Conservation (phyloP, 2,888 invertebrate genomes). For the Metacarcinus magister region DNA sequence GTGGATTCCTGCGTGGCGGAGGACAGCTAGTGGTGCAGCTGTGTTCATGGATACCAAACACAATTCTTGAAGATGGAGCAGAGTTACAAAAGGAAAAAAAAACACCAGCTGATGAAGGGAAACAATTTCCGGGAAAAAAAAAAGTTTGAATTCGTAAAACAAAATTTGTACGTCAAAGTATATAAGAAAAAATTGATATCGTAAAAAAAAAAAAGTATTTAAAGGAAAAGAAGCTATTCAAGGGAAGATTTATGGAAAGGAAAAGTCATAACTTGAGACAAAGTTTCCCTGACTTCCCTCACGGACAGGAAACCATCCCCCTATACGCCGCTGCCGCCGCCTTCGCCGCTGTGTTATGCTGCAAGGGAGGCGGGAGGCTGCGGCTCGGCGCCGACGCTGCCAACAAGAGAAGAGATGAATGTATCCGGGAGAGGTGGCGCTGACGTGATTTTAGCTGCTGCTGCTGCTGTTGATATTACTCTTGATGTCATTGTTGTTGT, state of each 20-base stretch:
- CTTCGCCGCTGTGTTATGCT: background rate
- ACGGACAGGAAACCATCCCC: constrained; percentile 18
- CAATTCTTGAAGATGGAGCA: background rate
- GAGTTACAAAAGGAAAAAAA: background rate
- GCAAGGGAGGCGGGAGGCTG: background rate
- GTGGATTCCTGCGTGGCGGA: background rate
- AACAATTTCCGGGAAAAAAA: background rate
- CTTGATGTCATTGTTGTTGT: background rate
- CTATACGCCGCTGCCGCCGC: background rate
- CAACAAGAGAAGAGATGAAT: constrained; percentile 6
- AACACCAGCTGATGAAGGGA: background rate
- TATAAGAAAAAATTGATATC: background rate
- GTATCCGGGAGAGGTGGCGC: background rate
- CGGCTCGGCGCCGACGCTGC: background rate
- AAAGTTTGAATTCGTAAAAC: background rate
- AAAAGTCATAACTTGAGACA: constrained; percentile 46
- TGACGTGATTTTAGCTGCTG: background rate
- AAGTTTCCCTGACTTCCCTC: constrained; percentile 38
- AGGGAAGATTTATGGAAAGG: constrained; percentile 43
- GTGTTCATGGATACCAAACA: background rate
- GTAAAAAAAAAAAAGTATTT: background rate
- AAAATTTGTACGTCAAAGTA: background rate
- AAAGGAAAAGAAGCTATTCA: background rate
- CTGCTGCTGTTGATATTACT: background rate
- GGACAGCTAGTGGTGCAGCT: background rate